Base-by-base conservation (phyloP, 1,140 invertebrate genomes). In the Achatina immaculata region DNA sequence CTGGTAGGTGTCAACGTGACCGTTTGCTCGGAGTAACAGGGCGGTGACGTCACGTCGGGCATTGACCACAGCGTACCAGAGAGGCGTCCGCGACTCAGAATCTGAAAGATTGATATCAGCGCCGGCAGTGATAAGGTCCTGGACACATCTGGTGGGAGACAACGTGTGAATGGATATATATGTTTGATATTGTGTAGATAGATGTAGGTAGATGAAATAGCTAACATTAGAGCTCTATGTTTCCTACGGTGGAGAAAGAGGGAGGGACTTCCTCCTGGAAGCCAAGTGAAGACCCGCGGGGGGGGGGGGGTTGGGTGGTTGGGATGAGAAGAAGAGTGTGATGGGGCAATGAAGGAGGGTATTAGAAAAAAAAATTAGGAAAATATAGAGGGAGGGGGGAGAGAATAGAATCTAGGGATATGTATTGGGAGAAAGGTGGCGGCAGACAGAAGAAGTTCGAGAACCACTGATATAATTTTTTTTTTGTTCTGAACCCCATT, bases 31-130 rank as follows among this genome's bases (percentile, higher is more conserved):
- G 0, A 90, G 83, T 9, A 89, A 79, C 6, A 86, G 68, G 69
- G 86, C 85, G 6, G 86, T 86, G 19, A 87, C 87, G 36, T 86
- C 81, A 68, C 78, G 73, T 38, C 85, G 82, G 21, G 85, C 82
- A 40, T 87, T 85, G 34, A 84, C 83, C 24, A 89, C 82, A 14
- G 89, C 88, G 66, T 88, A 88, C 85, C 84, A 88, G 58, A 90
- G 66, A 3, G 89, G 87, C 24, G 85, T 85, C 0, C 78, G 80
- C 9, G 79, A 65, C 43, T 84, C 78, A 11, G 65, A 74, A 75
- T 89, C 89, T 21, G 78, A 80, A 3, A 85, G 51, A 75, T 89
- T 86, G 31, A 88, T 76, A 55, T 89, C 85, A 24, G 86, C 88
- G 7, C 86, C 86, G 38, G 80, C 84, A 16, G 82, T 69, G 6